phyloP scores from a whole-genome alignment of 2,797 vertebrate species.

The Danio jaintianensis region DNA sequence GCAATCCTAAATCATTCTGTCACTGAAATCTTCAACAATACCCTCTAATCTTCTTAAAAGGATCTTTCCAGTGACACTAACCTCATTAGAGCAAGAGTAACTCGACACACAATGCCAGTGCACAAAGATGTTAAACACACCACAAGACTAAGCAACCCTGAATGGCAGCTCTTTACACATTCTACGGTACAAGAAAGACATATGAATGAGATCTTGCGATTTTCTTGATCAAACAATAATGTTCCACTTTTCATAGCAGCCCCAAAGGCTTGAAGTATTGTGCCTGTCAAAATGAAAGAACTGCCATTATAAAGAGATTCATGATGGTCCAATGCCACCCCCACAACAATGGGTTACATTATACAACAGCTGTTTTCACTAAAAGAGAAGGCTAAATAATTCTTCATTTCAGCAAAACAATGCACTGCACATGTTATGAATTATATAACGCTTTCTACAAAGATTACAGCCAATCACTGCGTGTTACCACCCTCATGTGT shows the following conservation, averaged over 20 bases:
- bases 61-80: constrained; percentile 60
- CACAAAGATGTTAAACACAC: constrained; percentile 57
- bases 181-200: not conserved
- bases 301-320: constrained; percentile 9
- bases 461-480: constrained; percentile 61
- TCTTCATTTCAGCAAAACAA: constrained; percentile 20
- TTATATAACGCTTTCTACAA: not conserved
- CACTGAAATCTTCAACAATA: constrained; percentile 47
- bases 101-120: constrained; percentile 58
- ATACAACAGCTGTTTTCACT: constrained; percentile 29
- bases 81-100: constrained; percentile 60
- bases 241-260: constrained; percentile 21
- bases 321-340: constrained; percentile 3
- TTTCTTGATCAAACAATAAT: constrained; percentile 35
- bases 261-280: constrained; percentile 17
- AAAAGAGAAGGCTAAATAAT: not conserved
- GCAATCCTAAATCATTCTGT: constrained; percentile 19
- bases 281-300: constrained; percentile 26
- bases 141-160: constrained; percentile 43
- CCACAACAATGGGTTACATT: constrained; percentile 9
- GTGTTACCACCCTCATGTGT: constrained; percentile 72
- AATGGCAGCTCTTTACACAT: constrained; percentile 45
- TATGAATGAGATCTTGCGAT: constrained; percentile 12
- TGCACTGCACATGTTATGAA: constrained; percentile 2
- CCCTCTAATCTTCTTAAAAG: constrained; percentile 63